These are phyloP conservation scores for Agrenia bidenticulata DNA, from an alignment of 2,888 invertebrate species.

Conservation along the genomic window DNA sequence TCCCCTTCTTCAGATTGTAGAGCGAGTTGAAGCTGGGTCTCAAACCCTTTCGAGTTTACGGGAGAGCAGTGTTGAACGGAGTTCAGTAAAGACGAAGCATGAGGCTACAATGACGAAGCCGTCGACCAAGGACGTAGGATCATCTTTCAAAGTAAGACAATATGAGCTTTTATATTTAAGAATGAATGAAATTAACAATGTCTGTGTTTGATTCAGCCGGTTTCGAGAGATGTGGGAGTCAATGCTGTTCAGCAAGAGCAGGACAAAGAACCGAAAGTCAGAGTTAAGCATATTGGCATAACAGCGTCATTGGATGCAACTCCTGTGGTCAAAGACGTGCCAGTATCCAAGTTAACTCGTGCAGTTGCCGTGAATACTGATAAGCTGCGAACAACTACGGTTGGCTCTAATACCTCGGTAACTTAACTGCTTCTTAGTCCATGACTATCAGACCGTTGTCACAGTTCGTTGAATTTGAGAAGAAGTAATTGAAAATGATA, in stretches of 20 bases:
- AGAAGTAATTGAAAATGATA: no score
- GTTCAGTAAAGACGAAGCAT: slow-evolving; percentile 23
- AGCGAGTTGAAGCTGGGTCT: slow-evolving; percentile 48
- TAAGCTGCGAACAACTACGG: slow-evolving; percentile 19
- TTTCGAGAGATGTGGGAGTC: slow-evolving; percentile 33
- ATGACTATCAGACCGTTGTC: no score
- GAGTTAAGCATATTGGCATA: slow-evolving; percentile 33
- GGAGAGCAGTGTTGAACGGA: slow-evolving; percentile 15
- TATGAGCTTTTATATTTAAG: not conserved
- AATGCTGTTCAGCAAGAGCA: slow-evolving; percentile 19
- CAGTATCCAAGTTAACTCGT: slow-evolving; percentile 16
- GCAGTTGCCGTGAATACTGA: slow-evolving; percentile 35
- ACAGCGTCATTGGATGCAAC: slow-evolving; percentile 9
- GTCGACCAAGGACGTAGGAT: slow-evolving; percentile 59
- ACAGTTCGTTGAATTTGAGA: no score
- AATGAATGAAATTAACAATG: not conserved
- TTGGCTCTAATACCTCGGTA: slow-evolving; percentile 32
- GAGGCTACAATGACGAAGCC: slow-evolving; percentile 54
- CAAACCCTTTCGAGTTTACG: slow-evolving; percentile 35
- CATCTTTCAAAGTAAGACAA: slow-evolving; percentile 53
- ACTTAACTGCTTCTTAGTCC: no score
- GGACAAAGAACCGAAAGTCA: slow-evolving; percentile 22
- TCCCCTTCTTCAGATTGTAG: slow-evolving; percentile 51
- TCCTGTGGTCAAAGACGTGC: not conserved
- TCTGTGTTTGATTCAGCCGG: slow-evolving; percentile 36